These are phyloP conservation scores for Beris chalybata DNA, from an alignment of 2,888 invertebrate genomes.

Conservation along the genomic window DNA sequence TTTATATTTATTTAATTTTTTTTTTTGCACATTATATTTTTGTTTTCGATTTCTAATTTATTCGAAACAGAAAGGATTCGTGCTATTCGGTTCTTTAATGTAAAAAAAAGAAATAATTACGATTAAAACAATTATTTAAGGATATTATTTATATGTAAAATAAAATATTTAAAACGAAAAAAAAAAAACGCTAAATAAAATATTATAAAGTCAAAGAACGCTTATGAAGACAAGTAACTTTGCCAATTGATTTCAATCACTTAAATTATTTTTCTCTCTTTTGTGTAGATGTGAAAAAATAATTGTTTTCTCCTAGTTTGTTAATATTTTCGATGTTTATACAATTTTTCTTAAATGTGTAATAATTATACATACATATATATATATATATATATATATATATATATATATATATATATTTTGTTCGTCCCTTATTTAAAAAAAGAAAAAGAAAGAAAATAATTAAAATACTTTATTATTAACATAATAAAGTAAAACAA, in stretches of 20 bases:
- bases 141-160: conserved; percentile 31
- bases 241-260: conserved; percentile 30
- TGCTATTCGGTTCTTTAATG: conserved; percentile 25
- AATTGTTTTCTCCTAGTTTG: background rate
- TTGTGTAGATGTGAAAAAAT: conserved; percentile 1
- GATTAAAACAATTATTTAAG: conserved; percentile 32
- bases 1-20: conserved; percentile 22
- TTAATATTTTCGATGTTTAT: background rate
- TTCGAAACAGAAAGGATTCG: conserved; percentile 15
- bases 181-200: background rate
- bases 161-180: conserved; percentile 14
- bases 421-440: background rate
- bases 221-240: conserved; percentile 30
- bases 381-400: conserved; percentile 18
- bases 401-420: conserved; percentile 17
- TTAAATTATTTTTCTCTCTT: conserved; percentile 16
- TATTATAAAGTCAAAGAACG: conserved; percentile 25
- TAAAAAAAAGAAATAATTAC: conserved; percentile 10
- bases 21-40: conserved; percentile 8
- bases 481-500: too few relatives aligned
- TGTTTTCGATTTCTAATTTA: conserved; percentile 24
- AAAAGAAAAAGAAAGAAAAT: too few relatives aligned
- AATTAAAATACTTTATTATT: too few relatives aligned
- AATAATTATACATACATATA: conserved; percentile 14
- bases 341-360: background rate